Conservation (phyloP, 2,797 vertebrate genomes). For the Silurus lanzhouensis region DNA sequence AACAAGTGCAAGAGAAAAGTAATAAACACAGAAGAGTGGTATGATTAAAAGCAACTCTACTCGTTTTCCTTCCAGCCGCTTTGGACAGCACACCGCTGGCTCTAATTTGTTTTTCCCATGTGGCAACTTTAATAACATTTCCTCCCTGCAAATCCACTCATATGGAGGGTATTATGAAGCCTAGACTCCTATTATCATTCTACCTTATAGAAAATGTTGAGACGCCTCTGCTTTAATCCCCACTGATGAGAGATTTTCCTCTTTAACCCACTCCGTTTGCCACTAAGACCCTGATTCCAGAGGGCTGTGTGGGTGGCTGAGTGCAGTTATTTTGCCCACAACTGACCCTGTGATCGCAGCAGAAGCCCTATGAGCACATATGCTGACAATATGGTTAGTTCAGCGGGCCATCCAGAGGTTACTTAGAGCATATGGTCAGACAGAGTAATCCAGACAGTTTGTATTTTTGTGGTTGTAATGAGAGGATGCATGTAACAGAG, state of each 20-base stretch:
- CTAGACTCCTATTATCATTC: constrained; percentile 57
- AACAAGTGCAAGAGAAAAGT: constrained; percentile 50
- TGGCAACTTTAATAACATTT: constrained; percentile 59
- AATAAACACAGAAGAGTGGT: constrained; percentile 51
- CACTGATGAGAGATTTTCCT: constrained; percentile 57
- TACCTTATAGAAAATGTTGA: constrained; percentile 60
- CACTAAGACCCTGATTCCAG: constrained; percentile 42
- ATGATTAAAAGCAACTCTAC: constrained; percentile 53
- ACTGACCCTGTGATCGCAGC: constrained; percentile 26
- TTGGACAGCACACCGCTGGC: constrained; percentile 49
- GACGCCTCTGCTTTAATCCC: constrained; percentile 55
- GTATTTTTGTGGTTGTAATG: not conserved
- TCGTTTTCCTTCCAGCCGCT: constrained; percentile 37
- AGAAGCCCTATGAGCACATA: constrained; percentile 20
- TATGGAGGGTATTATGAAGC: constrained; percentile 59
- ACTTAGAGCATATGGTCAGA: constrained; percentile 10
- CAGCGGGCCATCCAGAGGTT: constrained; percentile 33
- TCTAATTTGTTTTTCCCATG: constrained; percentile 60
- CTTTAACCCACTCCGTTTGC: constrained; percentile 51
- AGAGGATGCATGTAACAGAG: not conserved
- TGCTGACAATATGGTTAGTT: constrained; percentile 29
- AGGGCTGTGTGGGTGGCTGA: constrained; percentile 32
- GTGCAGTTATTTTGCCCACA: constrained; percentile 26
- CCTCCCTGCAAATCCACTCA: constrained; percentile 55
- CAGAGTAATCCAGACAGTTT: constrained; percentile 34